Evolutionary conservation across 2,888 invertebrate genomes (phyloP), one percentile per base, ranked within the genome.

Genomic region (Melikaiella ostensackeni): DNA sequence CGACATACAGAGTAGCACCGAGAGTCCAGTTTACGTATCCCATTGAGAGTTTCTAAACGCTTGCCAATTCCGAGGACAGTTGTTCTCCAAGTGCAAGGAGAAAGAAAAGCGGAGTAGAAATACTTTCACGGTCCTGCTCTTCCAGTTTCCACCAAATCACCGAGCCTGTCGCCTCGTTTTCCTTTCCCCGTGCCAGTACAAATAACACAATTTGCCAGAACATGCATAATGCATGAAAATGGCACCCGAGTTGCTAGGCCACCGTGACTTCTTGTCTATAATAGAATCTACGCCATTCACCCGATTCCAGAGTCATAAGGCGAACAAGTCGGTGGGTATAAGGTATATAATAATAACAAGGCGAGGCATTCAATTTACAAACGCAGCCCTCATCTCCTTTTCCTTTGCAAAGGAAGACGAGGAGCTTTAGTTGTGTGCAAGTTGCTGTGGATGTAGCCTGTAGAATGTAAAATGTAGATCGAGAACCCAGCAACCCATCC

Each of bases 321-420:
- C 86, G 89, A 87, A 87, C 85, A 87, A 89, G 85, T 82, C 84
- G 81, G 76, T 79, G 85, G 86, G 85, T 88, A 42, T 42, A 86
- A 86, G 84, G 85, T 87, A 88, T 87, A 38, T 42, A 42, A 42
- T 42, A 89, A 88, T 88, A 85, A 88, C 86, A 85, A 86, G 86
- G 84, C 86, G 84, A 87, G 87, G 88, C 89, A 89, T 89, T 89
- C 89, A 90, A 90, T 90, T 89, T 89, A 87, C 88, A 86, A 86
- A 87, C 79, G 55, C 74, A 59, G 38, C 57, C 75, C 42, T 74
- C 79, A 59, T 76, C 75, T 74, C 76, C 70, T 75, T 75, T 77
- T 77, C 75, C 75, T 75, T 75, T 77, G 70, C 75, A 77, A 61
- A 66, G 46, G 13, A 66, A n/a, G 61, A 35, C 66, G 42, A 50